Base-by-base conservation (phyloP, 30 jellyfish, hydroid and myxozoan species). In the Cassiopea andromeda region DNA sequence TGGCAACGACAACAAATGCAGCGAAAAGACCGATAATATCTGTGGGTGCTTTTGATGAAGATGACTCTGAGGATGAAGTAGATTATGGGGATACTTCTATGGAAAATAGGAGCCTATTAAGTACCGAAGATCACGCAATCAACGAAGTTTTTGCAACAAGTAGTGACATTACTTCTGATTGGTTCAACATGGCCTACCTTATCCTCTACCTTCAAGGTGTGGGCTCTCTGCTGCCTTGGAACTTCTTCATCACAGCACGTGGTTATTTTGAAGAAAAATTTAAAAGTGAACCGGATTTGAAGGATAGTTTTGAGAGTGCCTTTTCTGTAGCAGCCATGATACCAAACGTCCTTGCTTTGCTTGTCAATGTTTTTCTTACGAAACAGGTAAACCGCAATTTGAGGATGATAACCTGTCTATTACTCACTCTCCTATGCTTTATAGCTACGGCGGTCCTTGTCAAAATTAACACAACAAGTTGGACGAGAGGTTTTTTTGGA, bases 191-290 rank as follows among this genome's bases (percentile, higher is more conserved):
- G 84, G 93, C 96, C 89, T 96, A 96, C 73, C 7, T 92, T 18
- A 96, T 96, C 58, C 74, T 96, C 14, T 88, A 88, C 68, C 91
- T 96, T 38, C 98, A 96, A 77, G 99, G 99, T 61, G 92, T 96
- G 44, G 99, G 99, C 54, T 93, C 97, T 84, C 85, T 96, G 80
- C 80, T 96, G 69, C 99, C 99, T 1, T 96, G 99, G 99, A 96
- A 92, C 74, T 96, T 92, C 92, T 96, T 96, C 83, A 96, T 96
- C 60, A 96, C 99, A 44, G 99, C 98, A 2, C 92, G 84, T 14
- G 96, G 92, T 7, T 96, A 96, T 77, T 96, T 96, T 68, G 60
- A 60, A 43, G 48, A 81, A 79, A 96, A 96, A 73, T 96, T 91
- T 60, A 46, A 66, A 18, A 69, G 75, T 7, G 96, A 96, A 45